Evolutionary conservation across 2,888 invertebrate species (phyloP).

Genomic region (Perdita meconis): DNA sequence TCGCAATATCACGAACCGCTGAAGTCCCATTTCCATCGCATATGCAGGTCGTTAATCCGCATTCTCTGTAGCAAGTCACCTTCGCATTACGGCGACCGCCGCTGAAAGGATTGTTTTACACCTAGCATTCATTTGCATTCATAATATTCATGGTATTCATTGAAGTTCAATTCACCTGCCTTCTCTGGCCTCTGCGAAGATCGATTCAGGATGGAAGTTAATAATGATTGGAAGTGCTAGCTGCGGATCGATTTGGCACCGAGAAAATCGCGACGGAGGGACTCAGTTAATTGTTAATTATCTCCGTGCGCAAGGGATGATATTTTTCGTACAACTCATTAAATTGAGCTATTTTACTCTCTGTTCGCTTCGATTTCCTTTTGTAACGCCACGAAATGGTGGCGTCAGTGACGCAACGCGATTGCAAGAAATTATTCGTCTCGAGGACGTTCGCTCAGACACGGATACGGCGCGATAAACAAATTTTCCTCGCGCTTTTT

Average conservation of each 20-base stretch:
- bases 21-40: background rate
- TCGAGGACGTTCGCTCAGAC: background rate
- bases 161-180: background rate
- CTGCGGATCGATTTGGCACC: background rate
- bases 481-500: slow-evolving; percentile 28
- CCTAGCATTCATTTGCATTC: background rate
- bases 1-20: background rate
- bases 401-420: background rate
- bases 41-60: background rate
- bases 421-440: background rate
- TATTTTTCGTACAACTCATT: slow-evolving; percentile 1
- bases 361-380: background rate
- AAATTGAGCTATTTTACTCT: background rate
- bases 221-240: background rate
- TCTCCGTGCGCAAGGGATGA: background rate
- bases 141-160: slow-evolving; percentile 3
- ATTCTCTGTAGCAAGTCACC: background rate
- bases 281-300: background rate
- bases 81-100: background rate
- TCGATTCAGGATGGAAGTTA: background rate
- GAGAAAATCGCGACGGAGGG: background rate
- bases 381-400: slow-evolving; percentile 5
- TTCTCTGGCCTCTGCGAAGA: background rate
- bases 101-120: background rate
- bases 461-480: slow-evolving; percentile 1